phyloP scores from a whole-genome alignment of 92 coral and sea anemone genomes.

The Isaurus tuberculatus region DNA sequence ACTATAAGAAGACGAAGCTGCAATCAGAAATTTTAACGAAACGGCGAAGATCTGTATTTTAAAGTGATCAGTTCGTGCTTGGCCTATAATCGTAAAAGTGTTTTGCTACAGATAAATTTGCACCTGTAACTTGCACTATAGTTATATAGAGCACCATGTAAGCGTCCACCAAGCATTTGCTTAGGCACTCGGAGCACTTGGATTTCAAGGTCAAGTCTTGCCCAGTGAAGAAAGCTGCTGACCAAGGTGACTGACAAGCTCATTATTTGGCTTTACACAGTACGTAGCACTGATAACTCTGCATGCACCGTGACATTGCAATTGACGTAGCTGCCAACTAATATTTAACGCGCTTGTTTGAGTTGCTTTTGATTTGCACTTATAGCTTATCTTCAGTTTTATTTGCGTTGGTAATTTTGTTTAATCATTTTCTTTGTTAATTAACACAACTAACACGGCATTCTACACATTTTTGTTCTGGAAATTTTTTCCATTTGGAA shows the following conservation, averaged over 20 bases:
- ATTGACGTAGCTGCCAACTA: not conserved
- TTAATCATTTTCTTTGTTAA: constrained; percentile 16
- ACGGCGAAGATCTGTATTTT: too few species aligned
- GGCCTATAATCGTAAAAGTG: not conserved
- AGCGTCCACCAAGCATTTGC: not conserved
- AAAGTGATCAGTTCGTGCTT: not conserved
- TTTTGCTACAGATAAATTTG: not conserved
- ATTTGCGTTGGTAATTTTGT: not conserved
- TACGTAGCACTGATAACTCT: constrained; percentile 15
- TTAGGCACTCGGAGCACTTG: constrained; percentile 8
- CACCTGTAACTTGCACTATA: constrained; percentile 8
- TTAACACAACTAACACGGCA: not conserved
- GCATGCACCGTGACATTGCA: constrained; percentile 21
- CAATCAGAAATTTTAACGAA: too few species aligned
- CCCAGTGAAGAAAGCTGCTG: constrained; percentile 31
- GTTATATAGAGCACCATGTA: not conserved
- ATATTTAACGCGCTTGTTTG: not conserved
- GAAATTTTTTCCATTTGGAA: not conserved
- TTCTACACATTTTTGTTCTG: not conserved
- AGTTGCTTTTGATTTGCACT: constrained; percentile 9
- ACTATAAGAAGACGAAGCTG: too few species aligned
- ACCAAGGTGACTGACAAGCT: constrained; percentile 18
- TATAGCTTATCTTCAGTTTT: not conserved
- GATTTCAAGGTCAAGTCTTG: not conserved
- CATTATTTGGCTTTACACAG: constrained; percentile 25